These are phyloP conservation scores for Carettochelys insculpta DNA, from an alignment of 2,113 vertebrate genomes.

Conservation along the genomic window DNA sequence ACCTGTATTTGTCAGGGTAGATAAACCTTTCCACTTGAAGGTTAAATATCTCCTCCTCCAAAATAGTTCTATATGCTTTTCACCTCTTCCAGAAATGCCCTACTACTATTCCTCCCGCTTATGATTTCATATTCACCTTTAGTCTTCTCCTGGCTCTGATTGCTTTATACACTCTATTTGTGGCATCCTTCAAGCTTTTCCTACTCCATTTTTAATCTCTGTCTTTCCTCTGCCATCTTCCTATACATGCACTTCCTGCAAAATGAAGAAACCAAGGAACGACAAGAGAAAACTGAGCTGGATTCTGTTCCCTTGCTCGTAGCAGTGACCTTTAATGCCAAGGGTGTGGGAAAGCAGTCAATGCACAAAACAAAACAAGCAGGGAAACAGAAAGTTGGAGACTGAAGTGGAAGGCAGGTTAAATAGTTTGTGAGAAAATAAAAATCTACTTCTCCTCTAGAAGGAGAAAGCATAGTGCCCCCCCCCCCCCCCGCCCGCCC, in stretches of 20 bases:
- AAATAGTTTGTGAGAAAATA: not conserved
- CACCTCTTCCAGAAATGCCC: not conserved
- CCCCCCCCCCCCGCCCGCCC: no score
- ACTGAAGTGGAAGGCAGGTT: not conserved
- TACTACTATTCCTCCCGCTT: not conserved
- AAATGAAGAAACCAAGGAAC: not conserved
- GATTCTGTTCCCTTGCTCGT: not conserved
- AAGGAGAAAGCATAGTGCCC: not conserved
- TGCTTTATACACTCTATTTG: not conserved
- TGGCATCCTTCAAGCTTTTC: not conserved
- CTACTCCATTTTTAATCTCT: not conserved
- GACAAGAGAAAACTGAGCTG: not conserved
- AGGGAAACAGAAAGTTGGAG: not conserved
- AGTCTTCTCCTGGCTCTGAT: not conserved
- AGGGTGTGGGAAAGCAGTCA: not conserved
- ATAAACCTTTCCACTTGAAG: not conserved
- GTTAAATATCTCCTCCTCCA: fast-evolving
- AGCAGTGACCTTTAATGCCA: not conserved
- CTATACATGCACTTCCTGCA: not conserved
- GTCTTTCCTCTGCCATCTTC: not conserved
- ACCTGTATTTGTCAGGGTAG: not conserved
- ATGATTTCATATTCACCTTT: not conserved
- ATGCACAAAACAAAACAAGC: not conserved
- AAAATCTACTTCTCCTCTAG: not conserved
- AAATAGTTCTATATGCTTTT: not conserved